Evolutionary conservation across 2,797 vertebrate genomes (phyloP), one percentile per base, ranked within the genome.

Genomic region (Podarcis lilfordi): DNA sequence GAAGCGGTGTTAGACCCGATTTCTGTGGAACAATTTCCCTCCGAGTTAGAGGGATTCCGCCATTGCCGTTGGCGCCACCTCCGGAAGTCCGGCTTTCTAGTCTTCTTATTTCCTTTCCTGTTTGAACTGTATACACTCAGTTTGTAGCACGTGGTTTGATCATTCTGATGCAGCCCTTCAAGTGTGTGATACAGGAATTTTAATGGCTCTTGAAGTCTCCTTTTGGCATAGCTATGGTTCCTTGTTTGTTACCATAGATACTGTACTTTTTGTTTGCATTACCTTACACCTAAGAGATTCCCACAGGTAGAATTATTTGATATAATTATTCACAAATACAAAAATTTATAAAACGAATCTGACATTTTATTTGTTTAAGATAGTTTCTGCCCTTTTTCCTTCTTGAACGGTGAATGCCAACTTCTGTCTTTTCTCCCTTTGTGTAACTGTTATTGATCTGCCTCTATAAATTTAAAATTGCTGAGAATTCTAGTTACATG

Each of bases 211-310:
- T 79, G 79, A 86, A 88, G 72, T 11, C 1, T 37, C 32, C 32
- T 86, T 90, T 90, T 89, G 87, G 91, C 84, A 81, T 89, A 90
- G 82, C 78, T 64, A 91, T 90, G 80, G 86, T 80, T 35, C 69
- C 59, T 10, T 6, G 29, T 90, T 94, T 91, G 86, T 85, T 92
- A 94, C 92, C 90, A 92, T 94, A 91, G 92, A 82, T 92, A 95
- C 94, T 77, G 76, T 35, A 50, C 69, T 19, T 92, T 87, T 43
- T 27, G 66, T 91, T 89, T 89, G 75, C 25, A 29, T 59, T 37
- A 91, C 61, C 55, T 87, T 81, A 75, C 89, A 91, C 89, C 77
- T 88, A 66, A 83, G 87, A 87, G 66, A 80, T 87, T 90, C 69
- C 82, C 91, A 89, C 82, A 81, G 89, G 37, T 50, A 88, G 68